Percentiles rank a stretch among this genome's conserved stretches.
Evolutionary conservation across 2,888 invertebrate genomes (phyloP).

Genomic region (Andrena haemorrhoa): DNA sequence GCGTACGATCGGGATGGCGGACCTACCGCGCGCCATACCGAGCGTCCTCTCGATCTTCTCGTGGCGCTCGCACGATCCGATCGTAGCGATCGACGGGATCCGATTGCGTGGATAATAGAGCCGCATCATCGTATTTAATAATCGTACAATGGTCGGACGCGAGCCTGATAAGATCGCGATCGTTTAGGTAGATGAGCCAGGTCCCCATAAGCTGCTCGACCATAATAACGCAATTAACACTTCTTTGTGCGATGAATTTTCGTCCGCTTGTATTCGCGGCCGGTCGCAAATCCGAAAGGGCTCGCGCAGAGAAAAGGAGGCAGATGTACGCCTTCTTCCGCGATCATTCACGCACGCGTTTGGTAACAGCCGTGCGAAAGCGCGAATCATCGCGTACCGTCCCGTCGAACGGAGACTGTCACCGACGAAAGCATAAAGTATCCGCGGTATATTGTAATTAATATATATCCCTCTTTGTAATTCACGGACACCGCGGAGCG

Average conservation of each 20-base stretch:
- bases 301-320: slow-evolving; percentile 30
- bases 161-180: slow-evolving; percentile 77
- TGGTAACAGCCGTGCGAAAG: not conserved
- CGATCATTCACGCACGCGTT: not conserved
- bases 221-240: slow-evolving; percentile 84
- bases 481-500: slow-evolving; percentile 66
- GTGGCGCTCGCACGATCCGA: slow-evolving; percentile 47
- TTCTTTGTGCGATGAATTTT: slow-evolving; percentile 78
- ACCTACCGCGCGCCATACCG: slow-evolving; percentile 67
- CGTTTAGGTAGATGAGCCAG: slow-evolving; percentile 62
- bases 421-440: slow-evolving; percentile 48
- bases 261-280: slow-evolving; percentile 59
- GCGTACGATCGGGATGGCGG: slow-evolving; percentile 44
- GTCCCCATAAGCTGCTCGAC: slow-evolving; percentile 63
- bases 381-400: slow-evolving; percentile 13
- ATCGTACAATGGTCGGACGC: slow-evolving; percentile 80
- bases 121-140: slow-evolving; percentile 84
- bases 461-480: slow-evolving; percentile 67
- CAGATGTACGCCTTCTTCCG: not conserved
- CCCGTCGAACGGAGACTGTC: not conserved
- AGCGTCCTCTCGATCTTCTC: slow-evolving; percentile 64
- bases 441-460: slow-evolving; percentile 60
- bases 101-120: slow-evolving; percentile 78
- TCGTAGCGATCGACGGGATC: slow-evolving; percentile 34
- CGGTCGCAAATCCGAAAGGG: slow-evolving; percentile 48